These are phyloP conservation scores for Atrichornis clamosus DNA, from an alignment of 2,113 vertebrate genomes.

Conservation along the genomic window DNA sequence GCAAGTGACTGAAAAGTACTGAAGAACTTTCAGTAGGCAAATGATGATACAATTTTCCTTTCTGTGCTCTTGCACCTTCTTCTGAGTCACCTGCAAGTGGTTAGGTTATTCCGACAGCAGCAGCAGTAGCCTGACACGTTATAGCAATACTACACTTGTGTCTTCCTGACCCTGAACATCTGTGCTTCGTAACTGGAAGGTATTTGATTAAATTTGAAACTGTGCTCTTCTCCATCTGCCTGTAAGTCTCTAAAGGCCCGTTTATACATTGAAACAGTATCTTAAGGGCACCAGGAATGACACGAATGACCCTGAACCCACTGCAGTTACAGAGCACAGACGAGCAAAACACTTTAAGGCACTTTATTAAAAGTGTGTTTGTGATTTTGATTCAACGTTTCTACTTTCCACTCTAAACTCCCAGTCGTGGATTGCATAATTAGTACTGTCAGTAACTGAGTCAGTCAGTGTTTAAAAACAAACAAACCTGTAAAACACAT, in stretches of 20 bases:
- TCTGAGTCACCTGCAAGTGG: constrained; percentile 26
- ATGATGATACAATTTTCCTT: not conserved
- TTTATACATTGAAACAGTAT: constrained; percentile 27
- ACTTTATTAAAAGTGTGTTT: not conserved
- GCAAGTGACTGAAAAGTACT: not conserved
- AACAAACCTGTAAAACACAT: not conserved
- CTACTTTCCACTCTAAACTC: not conserved
- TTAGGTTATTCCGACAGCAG: not conserved
- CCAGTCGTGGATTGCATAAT: not conserved
- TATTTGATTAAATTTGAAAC: constrained; percentile 54
- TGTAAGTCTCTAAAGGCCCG: not conserved
- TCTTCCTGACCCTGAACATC: constrained; percentile 48
- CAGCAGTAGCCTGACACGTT: not conserved
- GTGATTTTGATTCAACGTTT: not conserved
- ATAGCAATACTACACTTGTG: not conserved
- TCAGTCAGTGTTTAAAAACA: constrained; percentile 32
- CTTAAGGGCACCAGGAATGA: not conserved
- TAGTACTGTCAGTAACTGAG: not conserved
- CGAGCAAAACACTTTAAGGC: not conserved
- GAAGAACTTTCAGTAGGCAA: not conserved
- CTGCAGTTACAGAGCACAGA: not conserved
- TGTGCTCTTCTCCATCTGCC: constrained; percentile 25
- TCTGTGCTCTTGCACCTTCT: not conserved
- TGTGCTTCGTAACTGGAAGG: not conserved
- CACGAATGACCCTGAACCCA: not conserved